A percentile compares a stretch with the other conserved stretches of the same genome.
These are phyloP conservation scores for Xestia c-nigrum DNA, from an alignment of 2,888 invertebrate genomes.

Conservation along the genomic window DNA sequence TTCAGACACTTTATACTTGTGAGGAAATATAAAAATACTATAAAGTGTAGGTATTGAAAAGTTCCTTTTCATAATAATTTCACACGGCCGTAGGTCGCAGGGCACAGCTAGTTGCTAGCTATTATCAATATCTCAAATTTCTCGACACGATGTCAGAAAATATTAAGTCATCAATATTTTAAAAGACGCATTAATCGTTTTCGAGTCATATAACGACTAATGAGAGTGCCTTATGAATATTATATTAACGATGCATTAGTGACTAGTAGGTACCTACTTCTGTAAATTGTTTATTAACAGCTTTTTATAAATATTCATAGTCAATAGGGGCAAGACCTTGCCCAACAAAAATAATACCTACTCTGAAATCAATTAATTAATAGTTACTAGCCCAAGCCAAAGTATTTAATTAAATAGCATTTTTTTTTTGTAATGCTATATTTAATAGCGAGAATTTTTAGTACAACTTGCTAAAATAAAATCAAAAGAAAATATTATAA, in stretches of 20 bases:
- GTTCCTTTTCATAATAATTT: too few relatives aligned
- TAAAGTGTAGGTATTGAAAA: too few relatives aligned
- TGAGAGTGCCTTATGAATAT: constrained; percentile 10
- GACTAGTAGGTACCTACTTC: background rate
- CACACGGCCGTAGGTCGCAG: too few relatives aligned
- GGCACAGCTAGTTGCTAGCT: too few relatives aligned
- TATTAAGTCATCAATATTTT: background rate
- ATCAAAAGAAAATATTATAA: too few relatives aligned
- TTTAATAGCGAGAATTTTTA: background rate
- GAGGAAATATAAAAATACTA: too few relatives aligned
- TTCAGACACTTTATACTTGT: too few relatives aligned
- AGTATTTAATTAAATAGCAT: background rate
- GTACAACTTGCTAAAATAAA: background rate
- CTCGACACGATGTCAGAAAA: background rate
- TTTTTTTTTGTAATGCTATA: too few relatives aligned
- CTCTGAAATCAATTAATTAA: constrained; percentile 21
- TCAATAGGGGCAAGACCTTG: constrained; percentile 22
- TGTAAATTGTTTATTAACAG: constrained; percentile 5
- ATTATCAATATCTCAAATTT: too few relatives aligned
- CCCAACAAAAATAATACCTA: constrained; percentile 2
- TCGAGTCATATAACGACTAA: background rate
- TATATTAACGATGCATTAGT: constrained; percentile 1
- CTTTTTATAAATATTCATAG: constrained; percentile 30
- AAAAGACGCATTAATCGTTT: background rate
- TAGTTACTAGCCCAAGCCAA: background rate